Conservation (phyloP, 2,888 invertebrate species). For the Clostera curtula region DNA sequence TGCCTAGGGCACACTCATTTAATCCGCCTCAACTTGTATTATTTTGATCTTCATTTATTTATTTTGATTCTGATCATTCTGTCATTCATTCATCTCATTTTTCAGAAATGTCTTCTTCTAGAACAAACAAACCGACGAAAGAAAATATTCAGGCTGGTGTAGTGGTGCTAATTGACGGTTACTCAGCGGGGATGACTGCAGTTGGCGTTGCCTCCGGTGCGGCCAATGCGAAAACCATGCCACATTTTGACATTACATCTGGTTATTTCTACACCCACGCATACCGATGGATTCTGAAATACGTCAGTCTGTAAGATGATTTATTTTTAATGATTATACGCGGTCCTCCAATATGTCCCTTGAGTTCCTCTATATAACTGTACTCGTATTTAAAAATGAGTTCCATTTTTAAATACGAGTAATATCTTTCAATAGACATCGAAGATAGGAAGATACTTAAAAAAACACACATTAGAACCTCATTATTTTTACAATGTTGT, state of each 20-base stretch:
- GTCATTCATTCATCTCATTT: constrained; percentile 4
- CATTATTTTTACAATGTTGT: no score
- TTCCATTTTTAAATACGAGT: no score
- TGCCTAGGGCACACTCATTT: no score
- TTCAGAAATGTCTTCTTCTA: constrained; percentile 20
- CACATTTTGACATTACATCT: constrained; percentile 34
- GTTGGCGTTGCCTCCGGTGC: constrained; percentile 33
- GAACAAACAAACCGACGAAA: constrained; percentile 18
- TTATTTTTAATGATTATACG: not conserved
- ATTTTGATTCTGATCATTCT: no score
- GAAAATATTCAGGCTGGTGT: constrained; percentile 27
- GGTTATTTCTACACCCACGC: constrained; percentile 42
- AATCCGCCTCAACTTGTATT: no score
- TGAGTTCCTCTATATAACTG: no score
- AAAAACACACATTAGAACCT: no score
- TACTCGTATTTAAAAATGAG: no score
- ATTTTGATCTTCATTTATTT: no score
- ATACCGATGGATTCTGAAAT: constrained; percentile 46
- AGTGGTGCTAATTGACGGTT: constrained; percentile 40
- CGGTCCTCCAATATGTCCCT: not conserved
- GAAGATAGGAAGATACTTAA: no score
- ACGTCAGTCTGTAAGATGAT: constrained; percentile 43
- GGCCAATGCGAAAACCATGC: constrained; percentile 16
- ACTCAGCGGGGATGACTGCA: constrained; percentile 35
- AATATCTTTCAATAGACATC: no score